phyloP scores from a whole-genome alignment of 37 sponge, comb jelly and placozoan genomes.

The Cliona cf. orientalis region DNA sequence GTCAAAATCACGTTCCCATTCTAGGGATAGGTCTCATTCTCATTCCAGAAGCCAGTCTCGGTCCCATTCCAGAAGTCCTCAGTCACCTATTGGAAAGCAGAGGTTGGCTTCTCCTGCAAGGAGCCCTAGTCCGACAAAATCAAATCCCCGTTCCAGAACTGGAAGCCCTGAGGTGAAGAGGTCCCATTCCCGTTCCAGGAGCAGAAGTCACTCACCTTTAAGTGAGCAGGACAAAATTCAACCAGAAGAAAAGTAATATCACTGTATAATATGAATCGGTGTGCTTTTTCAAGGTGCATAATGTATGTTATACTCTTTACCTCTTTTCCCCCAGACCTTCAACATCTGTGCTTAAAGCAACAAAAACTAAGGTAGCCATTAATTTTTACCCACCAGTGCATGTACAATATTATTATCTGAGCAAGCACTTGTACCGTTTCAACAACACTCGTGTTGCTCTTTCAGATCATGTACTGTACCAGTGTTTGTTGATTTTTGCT shows the following conservation, averaged over 20 bases:
- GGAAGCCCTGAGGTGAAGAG: not conserved
- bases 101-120: not conserved
- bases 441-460: no score
- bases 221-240: not conserved
- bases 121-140: not conserved
- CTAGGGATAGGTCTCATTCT: not conserved
- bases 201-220: not conserved
- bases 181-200: slow-evolving; percentile 10
- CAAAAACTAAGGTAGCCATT: not conserved
- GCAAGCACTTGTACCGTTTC: no score
- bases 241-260: no score
- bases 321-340: not conserved
- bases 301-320: not conserved
- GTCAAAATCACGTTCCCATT: not conserved
- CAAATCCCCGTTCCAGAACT: slow-evolving; percentile 9
- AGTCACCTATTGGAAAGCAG: no score
- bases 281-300: not conserved
- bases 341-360: not conserved
- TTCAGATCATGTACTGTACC: not conserved
- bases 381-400: not conserved
- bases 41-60: not conserved
- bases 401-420: no score
- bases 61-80: not conserved
- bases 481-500: not conserved
- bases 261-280: no score